Base-by-base conservation (phyloP, 1,140 invertebrate species). In the Drosophila busckii region DNA sequence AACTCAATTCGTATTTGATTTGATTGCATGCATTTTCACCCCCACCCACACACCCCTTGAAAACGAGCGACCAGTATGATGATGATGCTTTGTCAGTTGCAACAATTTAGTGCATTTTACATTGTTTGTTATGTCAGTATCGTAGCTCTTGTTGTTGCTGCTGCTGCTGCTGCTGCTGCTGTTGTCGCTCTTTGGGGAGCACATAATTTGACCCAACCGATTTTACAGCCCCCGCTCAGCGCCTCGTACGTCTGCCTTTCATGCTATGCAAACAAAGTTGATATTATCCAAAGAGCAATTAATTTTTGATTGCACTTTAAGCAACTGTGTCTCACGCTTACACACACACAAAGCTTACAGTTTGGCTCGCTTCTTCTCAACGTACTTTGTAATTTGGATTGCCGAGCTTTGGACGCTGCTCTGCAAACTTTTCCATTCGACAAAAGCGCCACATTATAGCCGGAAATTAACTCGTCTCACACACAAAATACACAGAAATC, bases 1-100 rank as follows among this genome's bases (percentile, higher is more conserved):
- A 70, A 62, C 67, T 58, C 71, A 78, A 70, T 76, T 76, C 66
- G 46, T 35, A 53, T 58, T 76, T 70, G 66, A 76, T 80, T 70
- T 76, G 71, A 80, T 76, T 78, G 71, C 71, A 40, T 55, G n/a
- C 32, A 25, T 41, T 46, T 56, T 37, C 34, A 15, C 56, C 42
- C 22, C 26, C 28, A 41, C 41, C 20, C 12, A n/a, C 4, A 16
- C 7, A 13, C 10, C 9, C 10, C 6, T 13, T 12, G 35, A n/a
- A n/a, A n/a, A n/a, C n/a, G n/a, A n/a, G n/a, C n/a, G n/a, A n/a
- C n/a, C n/a, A n/a, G n/a, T n/a, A n/a, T n/a, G 23, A 29, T 28
- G 45, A 40, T 20, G 22, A 38, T 38, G 49, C 37, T 38, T 25
- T 60, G 49, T 38, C 49, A 45, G 49, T 60, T 46, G 59, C 63